Conservation (phyloP, 2,797 vertebrate genomes). For the Alca torda region DNA sequence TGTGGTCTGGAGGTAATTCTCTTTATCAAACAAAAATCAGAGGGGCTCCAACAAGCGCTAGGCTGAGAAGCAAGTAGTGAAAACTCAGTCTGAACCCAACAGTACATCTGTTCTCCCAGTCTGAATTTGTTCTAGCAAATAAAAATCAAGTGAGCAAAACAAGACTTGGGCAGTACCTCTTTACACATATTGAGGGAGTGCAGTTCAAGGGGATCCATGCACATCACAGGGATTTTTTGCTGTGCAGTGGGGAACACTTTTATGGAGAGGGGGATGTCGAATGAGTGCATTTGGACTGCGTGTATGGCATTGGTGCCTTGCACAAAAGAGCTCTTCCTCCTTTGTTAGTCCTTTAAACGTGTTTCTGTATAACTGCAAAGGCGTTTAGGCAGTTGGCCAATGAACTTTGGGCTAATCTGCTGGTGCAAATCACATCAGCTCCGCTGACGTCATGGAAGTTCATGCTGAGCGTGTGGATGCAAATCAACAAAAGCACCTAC, state of each 20-base stretch:
- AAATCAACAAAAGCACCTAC: not conserved
- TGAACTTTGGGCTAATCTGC: not conserved
- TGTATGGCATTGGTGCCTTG: not conserved
- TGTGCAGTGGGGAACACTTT: not conserved
- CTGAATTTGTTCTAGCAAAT: not conserved
- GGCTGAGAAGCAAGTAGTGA: not conserved
- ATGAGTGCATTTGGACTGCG: not conserved
- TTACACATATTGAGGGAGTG: not conserved
- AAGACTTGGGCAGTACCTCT: not conserved
- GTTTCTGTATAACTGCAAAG: not conserved
- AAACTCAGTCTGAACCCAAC: not conserved
- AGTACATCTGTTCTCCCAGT: not conserved
- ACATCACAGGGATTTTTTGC: not conserved
- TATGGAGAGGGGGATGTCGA: not conserved
- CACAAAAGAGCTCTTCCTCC: not conserved
- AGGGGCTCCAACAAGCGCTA: not conserved
- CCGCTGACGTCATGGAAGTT: not conserved
- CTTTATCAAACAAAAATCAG: not conserved
- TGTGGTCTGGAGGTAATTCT: not conserved
- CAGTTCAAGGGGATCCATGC: not conserved
- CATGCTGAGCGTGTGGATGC: not conserved
- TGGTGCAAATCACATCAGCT: not conserved
- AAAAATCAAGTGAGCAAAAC: not conserved
- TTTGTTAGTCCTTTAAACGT: not conserved
- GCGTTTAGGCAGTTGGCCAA: not conserved